These are phyloP conservation scores for Sparidentex hasta DNA, from an alignment of 2,797 vertebrate genomes.

Conservation along the genomic window DNA sequence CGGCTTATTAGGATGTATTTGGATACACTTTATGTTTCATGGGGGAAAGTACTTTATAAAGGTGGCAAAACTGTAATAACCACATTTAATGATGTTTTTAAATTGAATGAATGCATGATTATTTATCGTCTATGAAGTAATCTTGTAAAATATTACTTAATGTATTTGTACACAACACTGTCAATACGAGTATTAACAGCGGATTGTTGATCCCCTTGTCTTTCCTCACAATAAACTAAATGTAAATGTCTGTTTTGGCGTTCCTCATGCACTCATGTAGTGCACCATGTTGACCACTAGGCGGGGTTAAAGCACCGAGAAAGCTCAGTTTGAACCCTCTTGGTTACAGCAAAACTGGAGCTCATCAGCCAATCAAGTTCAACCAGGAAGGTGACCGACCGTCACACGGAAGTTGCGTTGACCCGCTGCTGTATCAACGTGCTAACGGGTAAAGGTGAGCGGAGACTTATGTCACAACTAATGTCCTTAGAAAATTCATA, in stretches of 20 bases:
- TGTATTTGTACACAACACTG: neutral
- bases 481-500: neutral
- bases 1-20: neutral
- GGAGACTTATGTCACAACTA: neutral
- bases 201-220: neutral
- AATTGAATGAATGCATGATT: neutral
- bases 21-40: neutral
- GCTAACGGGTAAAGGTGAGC: constrained; percentile 71
- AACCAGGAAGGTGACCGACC: constrained; percentile 10
- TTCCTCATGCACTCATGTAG: constrained; percentile 3
- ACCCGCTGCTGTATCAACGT: constrained; percentile 26
- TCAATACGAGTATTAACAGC: neutral
- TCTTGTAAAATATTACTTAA: neutral
- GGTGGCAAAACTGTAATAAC: neutral
- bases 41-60: neutral
- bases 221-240: neutral
- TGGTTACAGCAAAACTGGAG: neutral
- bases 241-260: neutral
- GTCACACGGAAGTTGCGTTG: constrained; percentile 54
- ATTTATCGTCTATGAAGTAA: no score
- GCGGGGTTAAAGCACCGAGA: neutral
- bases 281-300: constrained; percentile 7
- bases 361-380: constrained; percentile 39
- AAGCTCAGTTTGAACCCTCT: neutral
- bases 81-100: neutral